Conservation (phyloP, 2,888 invertebrate species). For the Ormia ochracea region DNA sequence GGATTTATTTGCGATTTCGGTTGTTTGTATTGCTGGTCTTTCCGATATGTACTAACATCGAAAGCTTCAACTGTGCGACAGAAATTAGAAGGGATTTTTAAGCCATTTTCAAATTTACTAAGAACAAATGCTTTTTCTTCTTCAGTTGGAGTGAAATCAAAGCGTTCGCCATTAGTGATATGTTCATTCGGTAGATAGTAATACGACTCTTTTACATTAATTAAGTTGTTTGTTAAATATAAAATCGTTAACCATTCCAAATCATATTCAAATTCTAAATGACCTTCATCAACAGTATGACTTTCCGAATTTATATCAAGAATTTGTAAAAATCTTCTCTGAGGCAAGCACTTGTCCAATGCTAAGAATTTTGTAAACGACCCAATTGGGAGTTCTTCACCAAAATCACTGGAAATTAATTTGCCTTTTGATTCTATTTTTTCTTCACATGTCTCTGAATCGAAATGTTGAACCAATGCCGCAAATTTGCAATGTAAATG, state of each 20-base stretch:
- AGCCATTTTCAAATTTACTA: constrained; percentile 81
- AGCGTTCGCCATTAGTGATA: constrained; percentile 79
- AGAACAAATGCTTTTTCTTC: constrained; percentile 84
- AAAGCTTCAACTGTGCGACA: constrained; percentile 84
- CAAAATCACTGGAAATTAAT: background rate
- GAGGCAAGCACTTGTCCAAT: constrained; percentile 96
- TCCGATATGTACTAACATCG: constrained; percentile 74
- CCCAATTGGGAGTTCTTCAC: constrained; percentile 59
- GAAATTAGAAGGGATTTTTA: constrained; percentile 88
- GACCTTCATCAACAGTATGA: constrained; percentile 77
- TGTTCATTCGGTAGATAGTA: constrained; percentile 87
- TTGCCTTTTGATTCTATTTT: background rate
- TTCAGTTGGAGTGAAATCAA: constrained; percentile 80
- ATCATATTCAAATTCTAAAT: constrained; percentile 81
- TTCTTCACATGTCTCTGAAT: background rate
- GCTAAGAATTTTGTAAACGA: constrained; percentile 89
- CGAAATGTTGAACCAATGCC: constrained; percentile 86
- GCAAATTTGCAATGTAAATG: constrained; percentile 98
- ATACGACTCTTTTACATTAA: constrained; percentile 83
- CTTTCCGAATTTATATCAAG: constrained; percentile 82
- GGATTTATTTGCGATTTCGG: constrained; percentile 81
- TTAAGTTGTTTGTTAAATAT: constrained; percentile 90
- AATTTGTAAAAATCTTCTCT: constrained; percentile 91
- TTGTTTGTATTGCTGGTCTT: constrained; percentile 74
- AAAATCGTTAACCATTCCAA: constrained; percentile 96